These are phyloP conservation scores for Ciconia nigra DNA, from an alignment of 2,797 vertebrate species.

Conservation along the genomic window DNA sequence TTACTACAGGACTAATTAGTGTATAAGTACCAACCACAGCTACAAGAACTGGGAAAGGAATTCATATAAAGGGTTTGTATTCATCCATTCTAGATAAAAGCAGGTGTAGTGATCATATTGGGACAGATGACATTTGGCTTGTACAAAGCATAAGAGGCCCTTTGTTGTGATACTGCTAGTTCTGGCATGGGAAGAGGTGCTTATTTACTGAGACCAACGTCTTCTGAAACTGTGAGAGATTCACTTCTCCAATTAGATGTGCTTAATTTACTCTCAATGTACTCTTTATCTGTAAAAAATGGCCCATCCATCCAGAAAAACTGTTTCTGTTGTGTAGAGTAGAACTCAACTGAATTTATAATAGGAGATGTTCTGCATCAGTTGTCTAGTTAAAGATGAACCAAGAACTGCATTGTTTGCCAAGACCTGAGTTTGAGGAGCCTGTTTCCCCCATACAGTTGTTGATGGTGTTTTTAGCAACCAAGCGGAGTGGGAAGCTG, in stretches of 20 bases:
- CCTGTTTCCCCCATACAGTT: neutral
- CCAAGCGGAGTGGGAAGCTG: neutral
- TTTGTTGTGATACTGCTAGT: conserved; percentile 12
- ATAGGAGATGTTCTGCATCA: conserved; percentile 3
- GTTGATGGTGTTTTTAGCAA: neutral
- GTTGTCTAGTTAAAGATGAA: conserved; percentile 17
- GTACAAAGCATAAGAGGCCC: neutral
- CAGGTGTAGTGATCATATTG: neutral
- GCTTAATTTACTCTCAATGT: conserved; percentile 22
- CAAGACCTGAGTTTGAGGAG: neutral
- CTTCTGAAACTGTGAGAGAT: conserved; percentile 7
- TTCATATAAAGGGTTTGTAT: neutral
- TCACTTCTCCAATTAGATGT: neutral
- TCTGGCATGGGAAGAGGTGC: neutral
- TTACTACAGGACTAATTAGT: neutral
- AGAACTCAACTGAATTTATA: neutral
- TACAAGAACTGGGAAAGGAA: neutral
- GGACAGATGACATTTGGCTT: neutral
- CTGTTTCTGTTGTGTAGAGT: neutral
- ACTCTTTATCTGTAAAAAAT: conserved; percentile 10
- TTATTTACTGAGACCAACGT: neutral
- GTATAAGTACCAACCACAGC: neutral
- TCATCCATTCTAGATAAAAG: neutral
- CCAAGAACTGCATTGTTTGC: neutral
- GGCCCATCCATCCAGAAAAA: conserved; percentile 28